Evolutionary conservation across 2,797 vertebrate species (phyloP), one percentile per base, ranked within the genome.

Genomic region (Bradypodion pumilum): DNA sequence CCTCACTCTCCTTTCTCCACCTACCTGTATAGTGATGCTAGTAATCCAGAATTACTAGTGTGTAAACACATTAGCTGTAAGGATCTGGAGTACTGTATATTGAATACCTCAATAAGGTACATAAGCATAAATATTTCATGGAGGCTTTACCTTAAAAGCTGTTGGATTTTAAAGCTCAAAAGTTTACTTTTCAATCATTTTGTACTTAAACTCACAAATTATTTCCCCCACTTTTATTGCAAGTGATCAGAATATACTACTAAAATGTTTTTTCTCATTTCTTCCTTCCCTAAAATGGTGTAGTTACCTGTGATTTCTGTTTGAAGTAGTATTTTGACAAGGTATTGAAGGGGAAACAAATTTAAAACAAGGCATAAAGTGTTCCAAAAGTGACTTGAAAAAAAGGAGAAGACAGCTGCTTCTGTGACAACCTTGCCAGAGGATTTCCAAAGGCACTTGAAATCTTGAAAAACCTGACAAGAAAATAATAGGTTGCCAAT

Each of bases 391-490:
- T 37, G 27, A 84, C 69, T 78, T 74, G 82, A 63, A 40, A 56
- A 37, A 80, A 77, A 83, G 73, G 73, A 63, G 16, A 87, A 74
- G 29, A 87, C 49, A 60, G 25, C n/a, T 23, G 37, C 59, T 83
- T 60, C 66, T 32, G 13, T 87, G 74, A 86, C 49, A 89, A 84
- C 63, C 32, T 35, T 7, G 68, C 32, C 32, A 77, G n/a, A 88
- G 85, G 75, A 44, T n/a, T 12, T 46, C 56, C 69, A 85, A 80
- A 89, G 85, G 78, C 86, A 76, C 49, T 84, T 46, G 83, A 90
- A 84, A 80, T 83, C 84, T 83, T 78, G 65, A 88, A 83, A 74
- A 56, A 78, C 40, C 69, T 82, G 84, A 89, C 74, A 84, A 74
- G 23, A 70, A 85, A 91, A 88, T 83, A 63, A 76, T 35, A 80